phyloP scores from a whole-genome alignment of 1,140 invertebrate genomes.

The Zaprionus capensis region DNA sequence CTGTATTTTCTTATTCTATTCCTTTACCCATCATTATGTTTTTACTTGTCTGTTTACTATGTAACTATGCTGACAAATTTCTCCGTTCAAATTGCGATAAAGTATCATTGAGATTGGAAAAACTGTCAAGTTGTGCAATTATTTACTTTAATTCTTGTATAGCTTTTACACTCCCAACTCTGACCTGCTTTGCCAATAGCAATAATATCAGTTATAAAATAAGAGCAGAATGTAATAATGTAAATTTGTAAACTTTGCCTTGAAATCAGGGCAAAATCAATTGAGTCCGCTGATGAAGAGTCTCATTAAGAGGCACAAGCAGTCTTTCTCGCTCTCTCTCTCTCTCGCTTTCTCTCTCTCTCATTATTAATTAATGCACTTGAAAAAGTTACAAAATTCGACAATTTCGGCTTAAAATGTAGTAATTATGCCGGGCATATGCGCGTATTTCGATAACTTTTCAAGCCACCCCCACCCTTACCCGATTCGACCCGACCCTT shows the following conservation, averaged over 20 bases:
- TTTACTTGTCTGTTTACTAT: too few species aligned
- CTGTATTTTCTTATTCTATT: too few species aligned
- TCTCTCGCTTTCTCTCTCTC: not conserved
- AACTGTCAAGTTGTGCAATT: not conserved
- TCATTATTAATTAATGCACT: slow-evolving; percentile 79
- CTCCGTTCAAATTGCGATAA: too few species aligned
- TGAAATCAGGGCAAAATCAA: not conserved
- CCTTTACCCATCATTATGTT: too few species aligned
- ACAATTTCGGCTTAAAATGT: slow-evolving; percentile 48
- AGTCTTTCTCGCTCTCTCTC: not conserved
- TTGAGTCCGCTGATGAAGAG: not conserved
- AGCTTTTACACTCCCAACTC: not conserved
- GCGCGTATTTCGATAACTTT: slow-evolving; percentile 71
- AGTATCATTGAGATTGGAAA: not conserved
- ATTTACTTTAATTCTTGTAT: not conserved
- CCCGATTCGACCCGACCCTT: not conserved
- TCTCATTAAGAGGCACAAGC: not conserved
- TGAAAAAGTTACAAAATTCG: slow-evolving; percentile 68
- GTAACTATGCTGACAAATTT: too few species aligned
- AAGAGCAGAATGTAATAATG: not conserved
- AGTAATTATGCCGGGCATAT: slow-evolving; percentile 75
- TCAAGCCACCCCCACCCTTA: slow-evolving; percentile 3
- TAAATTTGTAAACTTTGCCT: not conserved
- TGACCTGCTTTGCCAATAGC: not conserved
- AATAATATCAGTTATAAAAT: not conserved